Evolutionary conservation across 2,888 invertebrate species (phyloP).

Genomic region (Perithous albicinctus): DNA sequence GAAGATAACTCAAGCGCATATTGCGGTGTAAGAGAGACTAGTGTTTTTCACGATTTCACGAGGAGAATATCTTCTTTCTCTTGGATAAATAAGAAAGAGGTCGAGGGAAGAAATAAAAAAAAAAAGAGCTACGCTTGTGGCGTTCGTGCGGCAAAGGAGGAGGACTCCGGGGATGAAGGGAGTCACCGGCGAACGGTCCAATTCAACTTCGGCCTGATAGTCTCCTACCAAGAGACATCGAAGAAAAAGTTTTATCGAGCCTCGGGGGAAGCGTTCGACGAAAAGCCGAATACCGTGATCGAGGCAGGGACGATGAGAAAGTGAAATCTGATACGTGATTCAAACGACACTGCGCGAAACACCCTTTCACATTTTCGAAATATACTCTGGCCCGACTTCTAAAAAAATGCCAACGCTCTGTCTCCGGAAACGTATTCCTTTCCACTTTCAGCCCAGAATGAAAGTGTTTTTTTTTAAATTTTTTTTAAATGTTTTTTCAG

Average conservation of each 20-base stretch:
- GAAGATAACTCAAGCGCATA: not conserved
- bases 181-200: constrained; percentile 45
- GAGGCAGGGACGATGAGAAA: no score
- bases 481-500: no score
- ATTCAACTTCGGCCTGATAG: constrained; percentile 57
- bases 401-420: not conserved
- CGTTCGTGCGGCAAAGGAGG: constrained; percentile 16
- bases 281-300: constrained; percentile 56
- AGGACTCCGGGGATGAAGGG: not conserved
- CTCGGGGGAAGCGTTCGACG: constrained; percentile 54
- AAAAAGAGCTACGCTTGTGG: constrained; percentile 41
- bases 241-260: constrained; percentile 56
- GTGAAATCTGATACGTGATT: constrained; percentile 52
- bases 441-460: no score
- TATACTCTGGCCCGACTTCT: not conserved
- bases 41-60: not conserved
- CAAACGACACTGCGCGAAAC: constrained; percentile 34
- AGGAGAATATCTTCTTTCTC: constrained; percentile 1
- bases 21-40: not conserved
- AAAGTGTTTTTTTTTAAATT: no score
- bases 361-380: not conserved
- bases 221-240: constrained; percentile 11
- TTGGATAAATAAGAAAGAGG: not conserved
- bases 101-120: not conserved
- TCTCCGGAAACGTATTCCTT: constrained; percentile 7